Evolutionary conservation across 2,797 vertebrate species (phyloP).

Genomic region (Gymnothorax javanicus): DNA sequence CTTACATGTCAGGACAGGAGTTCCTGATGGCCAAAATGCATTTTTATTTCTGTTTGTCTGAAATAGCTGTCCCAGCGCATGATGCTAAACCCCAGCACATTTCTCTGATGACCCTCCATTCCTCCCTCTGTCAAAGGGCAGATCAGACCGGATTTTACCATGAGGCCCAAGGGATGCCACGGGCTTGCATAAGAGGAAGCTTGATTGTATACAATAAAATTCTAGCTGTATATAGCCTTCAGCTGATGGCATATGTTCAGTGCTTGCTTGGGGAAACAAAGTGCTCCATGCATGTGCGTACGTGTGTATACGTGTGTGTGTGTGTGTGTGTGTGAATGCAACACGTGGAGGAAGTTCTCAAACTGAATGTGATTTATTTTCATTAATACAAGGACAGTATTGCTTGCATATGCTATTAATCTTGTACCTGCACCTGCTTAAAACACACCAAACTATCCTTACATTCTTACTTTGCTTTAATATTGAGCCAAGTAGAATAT

Average conservation of each 20-base stretch:
- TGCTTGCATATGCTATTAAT: not conserved
- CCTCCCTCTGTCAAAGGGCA: slow-evolving; percentile 1
- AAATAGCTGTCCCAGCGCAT: not conserved
- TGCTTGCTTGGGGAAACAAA: slow-evolving; percentile 1
- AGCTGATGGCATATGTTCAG: not conserved
- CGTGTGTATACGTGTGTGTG: not conserved
- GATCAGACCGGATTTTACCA: slow-evolving; percentile 18
- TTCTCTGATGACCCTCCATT: not conserved
- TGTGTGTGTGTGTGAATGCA: not conserved
- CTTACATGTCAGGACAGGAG: slow-evolving; percentile 40
- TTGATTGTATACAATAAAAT: not conserved
- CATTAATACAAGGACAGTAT: not conserved
- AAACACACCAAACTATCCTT: not conserved
- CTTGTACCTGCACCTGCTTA: not conserved
- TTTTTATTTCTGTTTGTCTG: not conserved
- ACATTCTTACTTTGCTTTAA: not conserved
- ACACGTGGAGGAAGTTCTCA: not conserved
- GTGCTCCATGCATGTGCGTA: not conserved
- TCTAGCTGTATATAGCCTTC: not conserved
- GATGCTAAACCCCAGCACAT: slow-evolving; percentile 10
- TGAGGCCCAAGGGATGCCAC: not conserved
- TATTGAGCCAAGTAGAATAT: not conserved
- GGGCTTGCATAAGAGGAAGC: slow-evolving; percentile 20
- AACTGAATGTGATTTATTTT: not conserved
- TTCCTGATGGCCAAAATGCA: slow-evolving; percentile 14